A percentile compares a stretch with the other conserved stretches of the same genome.
These are phyloP conservation scores for Helicoverpa armigera DNA, from an alignment of 1,140 invertebrate species.

Conservation along the genomic window DNA sequence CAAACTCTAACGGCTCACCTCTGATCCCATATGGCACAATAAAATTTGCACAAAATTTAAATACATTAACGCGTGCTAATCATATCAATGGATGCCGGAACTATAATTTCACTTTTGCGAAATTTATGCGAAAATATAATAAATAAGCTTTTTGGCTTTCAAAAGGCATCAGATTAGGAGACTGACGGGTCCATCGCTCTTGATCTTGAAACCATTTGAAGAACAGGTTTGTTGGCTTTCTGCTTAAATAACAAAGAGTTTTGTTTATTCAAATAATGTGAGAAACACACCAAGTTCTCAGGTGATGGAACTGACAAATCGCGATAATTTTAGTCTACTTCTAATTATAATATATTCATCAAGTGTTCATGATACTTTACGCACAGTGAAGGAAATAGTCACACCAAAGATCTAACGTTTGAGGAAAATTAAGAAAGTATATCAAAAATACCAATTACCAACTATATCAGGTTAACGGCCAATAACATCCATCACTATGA, in stretches of 20 bases:
- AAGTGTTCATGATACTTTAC: too few species aligned
- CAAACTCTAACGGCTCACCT: constrained; percentile 22
- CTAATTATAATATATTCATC: too few species aligned
- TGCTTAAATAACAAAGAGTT: constrained; percentile 7
- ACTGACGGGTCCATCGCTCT: not conserved
- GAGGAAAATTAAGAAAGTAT: not conserved
- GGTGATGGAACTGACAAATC: too few species aligned
- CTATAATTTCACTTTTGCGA: constrained; percentile 45
- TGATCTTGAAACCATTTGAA: constrained; percentile 10
- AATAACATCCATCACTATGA: constrained; percentile 10
- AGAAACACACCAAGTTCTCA: not conserved
- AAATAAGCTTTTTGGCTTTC: constrained; percentile 30
- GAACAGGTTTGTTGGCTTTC: constrained; percentile 22
- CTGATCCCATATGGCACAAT: constrained; percentile 7
- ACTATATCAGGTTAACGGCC: constrained; percentile 16
- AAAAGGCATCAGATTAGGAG: constrained; percentile 23
- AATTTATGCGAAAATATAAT: constrained; percentile 23
- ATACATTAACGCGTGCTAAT: constrained; percentile 32
- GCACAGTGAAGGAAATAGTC: too few species aligned
- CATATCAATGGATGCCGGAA: constrained; percentile 27
- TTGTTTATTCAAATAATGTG: not conserved
- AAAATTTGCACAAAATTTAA: constrained; percentile 43
- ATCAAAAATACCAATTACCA: not conserved
- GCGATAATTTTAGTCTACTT: too few species aligned
- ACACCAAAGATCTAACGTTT: too few species aligned